Evolutionary conservation across 2,797 vertebrate species (phyloP), one percentile per base, ranked within the genome.

Genomic region (Pogonophryne albipinna): DNA sequence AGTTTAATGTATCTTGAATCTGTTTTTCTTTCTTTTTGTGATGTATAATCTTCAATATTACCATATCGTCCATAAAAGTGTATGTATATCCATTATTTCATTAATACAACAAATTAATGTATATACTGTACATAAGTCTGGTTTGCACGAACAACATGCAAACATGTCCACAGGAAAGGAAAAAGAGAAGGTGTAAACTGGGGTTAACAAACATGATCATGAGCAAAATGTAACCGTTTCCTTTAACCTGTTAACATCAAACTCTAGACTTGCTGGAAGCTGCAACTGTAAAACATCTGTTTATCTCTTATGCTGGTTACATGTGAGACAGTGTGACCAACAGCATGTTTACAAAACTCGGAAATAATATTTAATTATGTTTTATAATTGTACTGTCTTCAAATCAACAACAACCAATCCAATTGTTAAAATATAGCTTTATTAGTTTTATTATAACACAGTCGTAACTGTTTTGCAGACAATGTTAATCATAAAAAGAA

Each of bases 361-460:
- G 13, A 76, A 27, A 50, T 42, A 12, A 53, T 9, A 14, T 27
- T 60, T 52, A 1, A 44, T 17, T 12, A 9, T 8, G 8, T n/a
- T 50, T 13, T 20, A 12, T 45, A 60, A 5, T 38, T 66, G 88
- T 65, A 79, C 44, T 52, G 69, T 68, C 65, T 66, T 59, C 27
- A n/a, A 52, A 27, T 45, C 53, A 73, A 51, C 61, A 85, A 76
- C 17, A 85, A 67, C 31, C 61, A 57, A 63, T 59, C 66, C 34
- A 20, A 71, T 59, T 92, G 90, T 92, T 92, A 94, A 95, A 95
- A 95, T 94, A 95, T 93, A 94, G 65, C 89, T 94, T 93, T 92
- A 94, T 91, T 91, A 87, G 90, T 91, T 85, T 83, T 58, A 83
- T 87, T 89, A 85, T 71, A 74, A 91, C 84, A 91, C 74, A 75